Evolutionary conservation across 2,113 vertebrate genomes (phyloP).

Genomic region (Euleptes europaea): DNA sequence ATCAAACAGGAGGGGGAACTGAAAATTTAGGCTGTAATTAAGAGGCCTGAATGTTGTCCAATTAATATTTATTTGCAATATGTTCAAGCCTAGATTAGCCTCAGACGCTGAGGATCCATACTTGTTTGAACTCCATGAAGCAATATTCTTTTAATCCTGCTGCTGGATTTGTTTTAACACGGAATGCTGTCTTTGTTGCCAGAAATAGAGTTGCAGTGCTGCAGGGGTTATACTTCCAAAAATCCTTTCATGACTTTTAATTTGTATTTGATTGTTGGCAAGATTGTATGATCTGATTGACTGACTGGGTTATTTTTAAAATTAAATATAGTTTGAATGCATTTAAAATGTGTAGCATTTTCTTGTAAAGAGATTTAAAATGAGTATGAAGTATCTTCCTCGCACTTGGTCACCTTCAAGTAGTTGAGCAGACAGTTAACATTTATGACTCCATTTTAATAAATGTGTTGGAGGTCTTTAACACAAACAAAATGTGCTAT

Average conservation of each 20-base stretch:
- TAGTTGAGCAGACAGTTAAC: conserved; percentile 29
- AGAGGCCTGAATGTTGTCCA: not conserved
- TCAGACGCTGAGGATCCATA: not conserved
- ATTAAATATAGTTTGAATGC: conserved; percentile 41
- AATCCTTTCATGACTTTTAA: conserved; percentile 55
- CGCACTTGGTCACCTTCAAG: conserved; percentile 25
- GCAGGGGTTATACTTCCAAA: conserved; percentile 46
- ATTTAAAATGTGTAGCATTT: conserved; percentile 34
- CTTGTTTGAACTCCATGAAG: conserved; percentile 11
- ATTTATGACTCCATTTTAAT: conserved; percentile 40
- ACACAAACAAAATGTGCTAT: conserved; percentile 40
- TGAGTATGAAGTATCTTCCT: conserved; percentile 39
- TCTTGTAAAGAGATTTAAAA: conserved; percentile 18
- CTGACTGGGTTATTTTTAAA: conserved; percentile 42
- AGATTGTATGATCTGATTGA: conserved; percentile 30
- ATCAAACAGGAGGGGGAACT: not conserved
- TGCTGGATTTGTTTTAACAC: conserved; percentile 24
- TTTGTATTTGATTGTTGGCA: conserved; percentile 59
- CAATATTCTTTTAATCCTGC: conserved; percentile 6
- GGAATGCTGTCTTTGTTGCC: conserved; percentile 35
- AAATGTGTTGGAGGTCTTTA: conserved; percentile 36
- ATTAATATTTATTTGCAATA: conserved; percentile 23
- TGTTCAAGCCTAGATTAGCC: not conserved
- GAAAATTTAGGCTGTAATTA: not conserved
- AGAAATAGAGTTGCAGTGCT: conserved; percentile 27